A percentile compares a stretch with the other conserved stretches of the same genome.
These are phyloP conservation scores for Acrocephalus scirpaceus DNA, from an alignment of 2,797 vertebrate species.

Conservation along the genomic window DNA sequence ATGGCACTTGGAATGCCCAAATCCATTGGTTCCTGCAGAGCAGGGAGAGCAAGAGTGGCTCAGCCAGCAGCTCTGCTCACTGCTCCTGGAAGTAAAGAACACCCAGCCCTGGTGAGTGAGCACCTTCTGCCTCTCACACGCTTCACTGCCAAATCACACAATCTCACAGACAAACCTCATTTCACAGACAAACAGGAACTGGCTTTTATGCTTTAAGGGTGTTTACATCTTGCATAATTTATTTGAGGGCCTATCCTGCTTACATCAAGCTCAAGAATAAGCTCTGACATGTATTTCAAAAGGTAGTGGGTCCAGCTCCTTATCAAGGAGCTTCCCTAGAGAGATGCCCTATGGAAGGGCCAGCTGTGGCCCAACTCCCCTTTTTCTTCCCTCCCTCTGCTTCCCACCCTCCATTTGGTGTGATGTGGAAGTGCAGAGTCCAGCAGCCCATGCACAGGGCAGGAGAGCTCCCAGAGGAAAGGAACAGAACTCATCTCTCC, in stretches of 20 bases:
- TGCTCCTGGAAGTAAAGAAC: background rate
- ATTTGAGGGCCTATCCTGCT: background rate
- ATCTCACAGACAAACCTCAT: slow-evolving; percentile 13
- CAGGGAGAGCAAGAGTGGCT: background rate
- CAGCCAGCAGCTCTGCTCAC: background rate
- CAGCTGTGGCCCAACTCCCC: background rate
- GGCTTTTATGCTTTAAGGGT: slow-evolving; percentile 15
- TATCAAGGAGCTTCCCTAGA: background rate
- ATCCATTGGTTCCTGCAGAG: background rate
- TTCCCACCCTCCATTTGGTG: background rate
- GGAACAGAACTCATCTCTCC: background rate
- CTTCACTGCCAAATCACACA: background rate
- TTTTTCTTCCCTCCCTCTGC: background rate
- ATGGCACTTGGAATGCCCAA: background rate
- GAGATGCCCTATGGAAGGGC: background rate
- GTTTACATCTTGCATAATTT: slow-evolving; percentile 23
- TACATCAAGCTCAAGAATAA: background rate
- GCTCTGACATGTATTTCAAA: background rate
- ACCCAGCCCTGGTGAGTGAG: background rate
- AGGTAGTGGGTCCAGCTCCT: background rate
- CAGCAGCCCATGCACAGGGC: background rate
- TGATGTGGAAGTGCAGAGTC: background rate
- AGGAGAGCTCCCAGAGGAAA: background rate
- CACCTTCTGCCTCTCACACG: background rate
- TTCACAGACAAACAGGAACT: slow-evolving; percentile 26